These are phyloP conservation scores for Lumbricus terrestris DNA, from an alignment of 2,888 invertebrate genomes.

Conservation along the genomic window DNA sequence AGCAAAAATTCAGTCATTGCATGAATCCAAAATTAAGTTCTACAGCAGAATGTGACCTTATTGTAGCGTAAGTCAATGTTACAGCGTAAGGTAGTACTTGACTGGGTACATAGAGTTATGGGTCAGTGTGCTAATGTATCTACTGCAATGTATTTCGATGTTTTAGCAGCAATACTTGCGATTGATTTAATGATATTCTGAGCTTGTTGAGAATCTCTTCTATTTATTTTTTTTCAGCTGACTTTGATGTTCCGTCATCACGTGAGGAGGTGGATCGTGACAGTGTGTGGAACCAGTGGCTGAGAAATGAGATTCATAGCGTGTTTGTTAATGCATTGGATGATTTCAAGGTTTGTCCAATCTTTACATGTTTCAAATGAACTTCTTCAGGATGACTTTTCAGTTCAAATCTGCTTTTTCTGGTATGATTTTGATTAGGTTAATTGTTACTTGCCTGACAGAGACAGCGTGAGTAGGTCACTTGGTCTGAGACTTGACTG, in stretches of 20 bases:
- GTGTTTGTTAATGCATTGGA: slow-evolving; percentile 54
- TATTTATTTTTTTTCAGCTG: slow-evolving; percentile 48
- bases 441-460: too few relatives aligned
- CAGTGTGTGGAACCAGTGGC: slow-evolving; percentile 59
- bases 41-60: too few relatives aligned
- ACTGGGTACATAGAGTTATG: background rate
- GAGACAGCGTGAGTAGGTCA: too few relatives aligned
- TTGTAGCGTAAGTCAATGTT: too few relatives aligned
- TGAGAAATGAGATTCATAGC: slow-evolving; percentile 52
- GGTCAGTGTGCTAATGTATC: background rate
- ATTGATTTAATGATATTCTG: background rate
- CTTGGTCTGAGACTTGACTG: too few relatives aligned
- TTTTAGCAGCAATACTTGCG: background rate
- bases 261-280: slow-evolving; percentile 58
- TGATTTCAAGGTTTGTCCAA: slow-evolving; percentile 47
- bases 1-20: too few relatives aligned
- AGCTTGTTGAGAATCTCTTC: background rate
- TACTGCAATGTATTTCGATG: background rate
- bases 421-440: background rate
- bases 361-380: background rate
- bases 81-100: too few relatives aligned
- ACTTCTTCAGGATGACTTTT: background rate
- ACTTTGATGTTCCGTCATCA: slow-evolving; percentile 60
- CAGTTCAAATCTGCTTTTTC: background rate
- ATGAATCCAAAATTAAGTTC: too few relatives aligned